Conservation (phyloP, 2,797 vertebrate genomes). For the Paramormyrops hopkinsi region DNA sequence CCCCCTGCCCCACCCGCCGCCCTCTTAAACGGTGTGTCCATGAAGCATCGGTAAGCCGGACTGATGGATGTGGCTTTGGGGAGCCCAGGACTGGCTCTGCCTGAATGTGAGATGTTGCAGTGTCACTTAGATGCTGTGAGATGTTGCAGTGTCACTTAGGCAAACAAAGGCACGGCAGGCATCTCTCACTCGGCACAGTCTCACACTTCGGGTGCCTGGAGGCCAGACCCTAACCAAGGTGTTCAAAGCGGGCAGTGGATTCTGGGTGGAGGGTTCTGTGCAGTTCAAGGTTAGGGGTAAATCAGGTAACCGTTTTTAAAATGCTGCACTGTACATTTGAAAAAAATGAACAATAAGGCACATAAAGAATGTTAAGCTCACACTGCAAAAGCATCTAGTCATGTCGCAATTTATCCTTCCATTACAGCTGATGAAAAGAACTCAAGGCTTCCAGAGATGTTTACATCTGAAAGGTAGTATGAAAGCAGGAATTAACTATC, state of each 20-base stretch:
- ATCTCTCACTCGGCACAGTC: not conserved
- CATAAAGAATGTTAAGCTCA: not conserved
- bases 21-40: not conserved
- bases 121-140: not conserved
- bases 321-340: not conserved
- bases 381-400: not conserved
- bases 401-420: not conserved
- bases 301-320: not conserved
- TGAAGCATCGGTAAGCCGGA: not conserved
- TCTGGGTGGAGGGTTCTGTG: not conserved
- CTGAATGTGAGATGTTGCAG: not conserved
- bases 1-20: not conserved
- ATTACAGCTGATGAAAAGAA: not conserved
- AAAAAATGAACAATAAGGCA: not conserved
- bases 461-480: not conserved
- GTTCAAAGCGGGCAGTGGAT: not conserved
- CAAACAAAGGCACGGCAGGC: not conserved
- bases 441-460: not conserved
- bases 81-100: not conserved
- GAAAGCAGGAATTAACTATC: not conserved
- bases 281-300: not conserved
- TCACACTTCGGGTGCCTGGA: not conserved
- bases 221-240: not conserved
- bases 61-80: constrained; percentile 2
- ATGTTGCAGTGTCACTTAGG: not conserved